Evolutionary conservation across 2,888 invertebrate genomes (phyloP), one percentile per base, ranked within the genome.

Genomic region (Nemotelus nigrinus): DNA sequence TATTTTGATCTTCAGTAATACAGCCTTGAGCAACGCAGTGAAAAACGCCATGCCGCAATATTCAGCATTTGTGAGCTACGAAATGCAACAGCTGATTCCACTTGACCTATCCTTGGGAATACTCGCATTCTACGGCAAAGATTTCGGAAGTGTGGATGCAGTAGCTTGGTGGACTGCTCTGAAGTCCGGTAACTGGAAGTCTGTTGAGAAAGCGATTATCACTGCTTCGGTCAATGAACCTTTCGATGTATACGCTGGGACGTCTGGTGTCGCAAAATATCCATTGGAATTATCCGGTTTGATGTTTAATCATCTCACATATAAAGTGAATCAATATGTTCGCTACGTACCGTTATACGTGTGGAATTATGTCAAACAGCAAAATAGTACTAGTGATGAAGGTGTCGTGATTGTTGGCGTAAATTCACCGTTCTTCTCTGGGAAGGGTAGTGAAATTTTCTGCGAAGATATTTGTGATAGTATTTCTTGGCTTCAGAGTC

Each of bases 391-490:
- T 7, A 50, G 48, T 43, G 76, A 64, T 8, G 8, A 60, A n/a
- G 76, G 65, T 48, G 53, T 76, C 3, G 76, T 76, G 41, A 65
- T 76, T 65, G 25, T 76, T 55, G 76, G 76, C 3, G 65, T 76
- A 7, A 76, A 76, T 53, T 76, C 76, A 43, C 76, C 76, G 1
- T 76, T 76, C 65, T 76, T 76, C 10, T 48, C 41, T 6, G 45
- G 45, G 10, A 45, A 67, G 4, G 44, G 25, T 39, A 67, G n/a
- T 58, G 45, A 58, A 45, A 1, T 58, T 1, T 2, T 76, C 10
- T 76, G 76, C 50, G 41, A 76, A 43, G 65, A 65, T 53, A 63
- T 76, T 4, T 76, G 76, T 44, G 53, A 64, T 53, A 44, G 6
- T n/a, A 65, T 76, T n/a, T 2, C 4, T 25, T 76, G 76, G 76